phyloP scores from a whole-genome alignment of 2,113 vertebrate genomes.

The Agapornis roseicollis region DNA sequence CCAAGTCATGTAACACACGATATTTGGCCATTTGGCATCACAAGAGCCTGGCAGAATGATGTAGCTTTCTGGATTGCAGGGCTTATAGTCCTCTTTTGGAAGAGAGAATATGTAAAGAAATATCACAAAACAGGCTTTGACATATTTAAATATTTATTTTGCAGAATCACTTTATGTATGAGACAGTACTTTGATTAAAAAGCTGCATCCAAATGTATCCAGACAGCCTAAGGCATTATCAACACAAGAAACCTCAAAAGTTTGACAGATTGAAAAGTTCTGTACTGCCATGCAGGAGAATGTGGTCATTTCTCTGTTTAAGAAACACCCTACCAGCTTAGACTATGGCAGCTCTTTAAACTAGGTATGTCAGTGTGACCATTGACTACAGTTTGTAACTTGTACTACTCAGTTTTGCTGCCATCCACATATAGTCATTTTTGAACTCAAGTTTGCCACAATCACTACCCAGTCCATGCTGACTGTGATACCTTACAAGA shows the following conservation, averaged over 20 bases:
- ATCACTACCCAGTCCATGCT: background rate
- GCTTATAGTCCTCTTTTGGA: background rate
- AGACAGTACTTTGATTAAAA: conserved; percentile 4
- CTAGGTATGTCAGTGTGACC: background rate
- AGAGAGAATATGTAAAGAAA: background rate
- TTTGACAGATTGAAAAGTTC: background rate
- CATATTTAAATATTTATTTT: conserved; percentile 59
- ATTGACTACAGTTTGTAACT: background rate
- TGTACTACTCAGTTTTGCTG: background rate
- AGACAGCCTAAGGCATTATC: background rate
- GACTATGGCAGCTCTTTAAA: background rate
- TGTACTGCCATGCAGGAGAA: background rate
- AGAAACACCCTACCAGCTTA: background rate
- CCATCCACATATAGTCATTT: background rate
- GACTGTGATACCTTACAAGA: background rate
- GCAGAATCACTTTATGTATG: background rate
- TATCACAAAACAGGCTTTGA: background rate
- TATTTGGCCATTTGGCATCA: background rate
- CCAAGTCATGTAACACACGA: too few species aligned
- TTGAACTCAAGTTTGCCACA: background rate
- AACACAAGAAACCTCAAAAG: background rate
- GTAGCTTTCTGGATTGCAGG: background rate
- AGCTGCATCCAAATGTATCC: background rate
- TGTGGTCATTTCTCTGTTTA: background rate
- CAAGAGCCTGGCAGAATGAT: background rate